phyloP scores from a whole-genome alignment of 2,113 vertebrate genomes.

The Rhabdomys dilectus region DNA sequence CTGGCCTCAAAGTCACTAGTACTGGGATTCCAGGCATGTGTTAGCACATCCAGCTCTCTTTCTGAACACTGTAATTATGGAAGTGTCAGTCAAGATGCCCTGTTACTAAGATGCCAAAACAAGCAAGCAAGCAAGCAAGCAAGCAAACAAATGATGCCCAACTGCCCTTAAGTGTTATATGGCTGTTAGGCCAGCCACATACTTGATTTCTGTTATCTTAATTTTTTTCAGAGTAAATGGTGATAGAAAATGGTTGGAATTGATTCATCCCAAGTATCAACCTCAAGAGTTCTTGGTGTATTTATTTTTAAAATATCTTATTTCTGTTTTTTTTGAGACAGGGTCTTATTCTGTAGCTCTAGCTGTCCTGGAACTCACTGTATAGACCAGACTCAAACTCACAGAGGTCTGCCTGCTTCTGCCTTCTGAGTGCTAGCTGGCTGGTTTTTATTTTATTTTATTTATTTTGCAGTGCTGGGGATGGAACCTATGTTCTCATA shows the following conservation, averaged over 20 bases:
- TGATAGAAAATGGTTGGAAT: background rate
- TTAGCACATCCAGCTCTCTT: background rate
- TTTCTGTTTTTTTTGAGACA: background rate
- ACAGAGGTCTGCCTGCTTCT: background rate
- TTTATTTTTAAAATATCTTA: background rate
- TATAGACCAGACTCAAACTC: background rate
- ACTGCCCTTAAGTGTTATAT: background rate
- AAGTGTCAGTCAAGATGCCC: background rate
- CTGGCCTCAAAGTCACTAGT: background rate
- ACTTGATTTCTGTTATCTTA: background rate
- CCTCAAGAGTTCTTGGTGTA: background rate
- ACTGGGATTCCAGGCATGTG: background rate
- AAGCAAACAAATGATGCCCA: background rate
- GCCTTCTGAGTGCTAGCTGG: background rate
- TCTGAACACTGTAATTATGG: background rate
- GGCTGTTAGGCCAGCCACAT: background rate
- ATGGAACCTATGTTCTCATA: background rate
- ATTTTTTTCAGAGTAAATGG: constrained; percentile 32
- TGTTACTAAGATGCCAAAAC: background rate
- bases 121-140: background rate
- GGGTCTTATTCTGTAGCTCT: background rate
- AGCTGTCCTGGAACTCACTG: background rate
- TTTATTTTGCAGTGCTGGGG: background rate
- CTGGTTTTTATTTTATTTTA: background rate
- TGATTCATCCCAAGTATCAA: background rate